Base-by-base conservation (phyloP, 1,140 invertebrate genomes). In the Bombus turneri region DNA sequence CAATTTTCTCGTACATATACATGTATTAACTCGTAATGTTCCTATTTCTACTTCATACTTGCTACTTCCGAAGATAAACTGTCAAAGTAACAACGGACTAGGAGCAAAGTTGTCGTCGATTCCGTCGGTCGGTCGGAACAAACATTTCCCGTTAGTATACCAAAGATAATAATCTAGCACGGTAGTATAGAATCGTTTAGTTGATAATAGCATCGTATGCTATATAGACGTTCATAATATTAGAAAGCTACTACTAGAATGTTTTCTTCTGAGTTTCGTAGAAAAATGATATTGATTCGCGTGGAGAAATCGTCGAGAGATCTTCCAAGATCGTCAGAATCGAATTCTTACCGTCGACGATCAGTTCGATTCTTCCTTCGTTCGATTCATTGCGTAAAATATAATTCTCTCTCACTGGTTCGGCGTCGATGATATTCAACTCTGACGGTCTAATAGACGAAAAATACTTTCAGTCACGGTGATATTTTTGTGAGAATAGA, bases 401-500 rank as follows among this genome's bases (percentile, higher is more conserved):
- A 1, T 37, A 59, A 28, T 41, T 57, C 18, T 28, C 25, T 39
- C 31, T 31, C 12, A 10, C 28, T 43, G 13, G 5, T 15, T 73
- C 28, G 69, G 0, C 75, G 76, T 3, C 10, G 10, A 34, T 12
- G 41, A 34, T 62, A 66, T 64, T 81, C 28, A 10, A 81, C 57
- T 81, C 53, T 81, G 77, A 72, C 68, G 34, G 47, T 31, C 3
- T 37, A 39, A 69, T 39, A 39, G 22, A 57, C 1, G n/a, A 39
- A 37, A 68, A 71, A 83, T 86, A 81, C 53, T 84, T 92, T 89
- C 90, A 90, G 87, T 90, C 85, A 86, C 78, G 86, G 90, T 92
- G 91, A 92, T 90, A 90, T 91, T 89, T 89, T 91, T 91, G 88
- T 91, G 87, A 92, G 90, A 92, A 92, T 92, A 92, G 91, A 92